phyloP scores from a whole-genome alignment of 2,113 vertebrate species.

The Caranx ignobilis region DNA sequence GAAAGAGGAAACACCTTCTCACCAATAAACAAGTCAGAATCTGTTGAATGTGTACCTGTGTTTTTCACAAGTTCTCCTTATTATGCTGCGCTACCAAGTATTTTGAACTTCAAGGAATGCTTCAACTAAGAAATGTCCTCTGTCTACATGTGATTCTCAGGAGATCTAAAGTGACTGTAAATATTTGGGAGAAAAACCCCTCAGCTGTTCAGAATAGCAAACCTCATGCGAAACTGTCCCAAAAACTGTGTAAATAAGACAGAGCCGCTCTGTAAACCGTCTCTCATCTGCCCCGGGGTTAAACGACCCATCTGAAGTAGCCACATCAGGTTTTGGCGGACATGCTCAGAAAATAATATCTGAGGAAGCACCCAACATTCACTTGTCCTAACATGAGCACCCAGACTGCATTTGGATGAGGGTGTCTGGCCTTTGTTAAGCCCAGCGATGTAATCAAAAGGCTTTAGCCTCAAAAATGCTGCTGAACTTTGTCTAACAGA shows the following conservation, averaged over 20 bases:
- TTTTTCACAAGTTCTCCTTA: too few species aligned
- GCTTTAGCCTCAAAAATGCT: neutral
- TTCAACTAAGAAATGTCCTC: neutral
- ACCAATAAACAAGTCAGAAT: neutral
- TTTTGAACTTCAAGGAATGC: neutral
- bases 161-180: neutral
- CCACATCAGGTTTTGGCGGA: neutral
- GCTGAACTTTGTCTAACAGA: neutral
- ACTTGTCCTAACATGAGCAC: neutral
- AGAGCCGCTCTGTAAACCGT: neutral
- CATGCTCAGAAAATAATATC: neutral
- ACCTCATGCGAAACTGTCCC: neutral
- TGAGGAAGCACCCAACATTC: neutral
- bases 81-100: too few species aligned
- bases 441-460: neutral
- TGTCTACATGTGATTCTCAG: neutral
- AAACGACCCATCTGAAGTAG: neutral
- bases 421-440: neutral
- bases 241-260: constrained; percentile 25
- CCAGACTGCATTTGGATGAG: neutral
- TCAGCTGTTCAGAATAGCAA: neutral
- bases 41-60: neutral
- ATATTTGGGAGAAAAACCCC: neutral
- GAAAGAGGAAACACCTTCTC: neutral
- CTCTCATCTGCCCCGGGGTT: neutral